phyloP scores from a whole-genome alignment of 1,140 invertebrate genomes.

The Drosophila ohnishii region DNA sequence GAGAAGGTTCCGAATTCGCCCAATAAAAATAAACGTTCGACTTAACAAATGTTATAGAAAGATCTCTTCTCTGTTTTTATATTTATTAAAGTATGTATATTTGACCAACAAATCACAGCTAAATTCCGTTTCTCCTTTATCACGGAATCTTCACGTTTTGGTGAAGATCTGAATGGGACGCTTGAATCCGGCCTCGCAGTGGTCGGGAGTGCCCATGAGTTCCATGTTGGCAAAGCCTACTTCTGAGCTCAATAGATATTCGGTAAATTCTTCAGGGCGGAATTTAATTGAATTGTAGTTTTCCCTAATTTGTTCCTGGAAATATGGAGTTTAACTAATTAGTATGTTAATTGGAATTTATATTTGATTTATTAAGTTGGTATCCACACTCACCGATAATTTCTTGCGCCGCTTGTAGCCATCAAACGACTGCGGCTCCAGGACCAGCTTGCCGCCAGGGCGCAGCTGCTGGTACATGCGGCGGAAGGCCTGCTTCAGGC shows the following conservation, averaged over 20 bases:
- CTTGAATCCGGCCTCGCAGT: conserved; percentile 94
- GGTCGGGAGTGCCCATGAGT: conserved; percentile 90
- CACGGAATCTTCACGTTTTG: conserved; percentile 23
- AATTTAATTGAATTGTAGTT: conserved; percentile 94
- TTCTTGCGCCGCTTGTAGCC: conserved; percentile 95
- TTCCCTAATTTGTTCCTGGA: conserved; percentile 86
- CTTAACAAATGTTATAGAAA: conserved; percentile 4
- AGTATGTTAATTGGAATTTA: background rate
- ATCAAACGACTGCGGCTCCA: conserved; percentile 96
- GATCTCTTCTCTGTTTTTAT: background rate
- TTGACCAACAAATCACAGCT: background rate
- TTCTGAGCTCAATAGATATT: conserved; percentile 92
- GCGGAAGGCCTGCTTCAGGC: conserved; percentile 95
- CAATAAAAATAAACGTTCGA: conserved; percentile 56
- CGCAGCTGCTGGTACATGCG: conserved; percentile 94
- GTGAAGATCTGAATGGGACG: conserved; percentile 93
- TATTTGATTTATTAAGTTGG: background rate
- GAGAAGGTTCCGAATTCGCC: conserved; percentile 41
- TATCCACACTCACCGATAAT: conserved; percentile 85
- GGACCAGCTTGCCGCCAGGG: conserved; percentile 94
- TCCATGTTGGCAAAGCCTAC: conserved; percentile 95
- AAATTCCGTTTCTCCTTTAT: background rate
- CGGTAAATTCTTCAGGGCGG: conserved; percentile 93
- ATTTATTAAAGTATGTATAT: conserved; percentile 2
- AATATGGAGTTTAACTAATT: background rate